Evolutionary conservation across 2,113 vertebrate genomes (phyloP).

Genomic region (Regulus satrapa): DNA sequence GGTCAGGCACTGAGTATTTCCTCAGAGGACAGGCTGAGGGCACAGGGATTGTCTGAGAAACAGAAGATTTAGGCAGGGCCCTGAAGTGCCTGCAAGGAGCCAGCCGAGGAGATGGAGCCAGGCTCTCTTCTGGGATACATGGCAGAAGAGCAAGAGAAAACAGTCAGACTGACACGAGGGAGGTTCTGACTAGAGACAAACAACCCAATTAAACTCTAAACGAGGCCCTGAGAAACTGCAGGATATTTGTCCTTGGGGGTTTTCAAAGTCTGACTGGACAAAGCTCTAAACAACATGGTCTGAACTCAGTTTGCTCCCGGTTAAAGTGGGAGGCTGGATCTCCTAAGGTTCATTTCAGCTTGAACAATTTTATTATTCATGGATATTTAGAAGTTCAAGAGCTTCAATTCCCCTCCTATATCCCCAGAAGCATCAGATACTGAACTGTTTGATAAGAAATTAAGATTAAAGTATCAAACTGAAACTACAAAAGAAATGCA

Average conservation of each 20-base stretch:
- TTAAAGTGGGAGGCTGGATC: background rate
- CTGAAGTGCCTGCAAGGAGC: background rate
- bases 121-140: background rate
- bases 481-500: conserved; percentile 25
- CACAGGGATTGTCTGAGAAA: background rate
- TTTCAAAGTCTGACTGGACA: background rate
- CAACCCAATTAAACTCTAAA: background rate
- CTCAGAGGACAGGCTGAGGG: background rate
- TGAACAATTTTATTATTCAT: conserved; percentile 2
- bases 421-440: background rate
- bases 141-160: background rate
- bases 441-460: conserved; percentile 9
- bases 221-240: background rate
- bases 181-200: background rate
- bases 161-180: background rate
- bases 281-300: background rate
- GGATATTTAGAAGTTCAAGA: conserved; percentile 17
- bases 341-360: background rate
- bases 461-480: background rate
- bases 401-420: background rate
- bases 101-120: background rate
- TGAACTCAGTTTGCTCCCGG: background rate
- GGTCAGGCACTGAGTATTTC: background rate
- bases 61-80: background rate
- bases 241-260: background rate